These are phyloP conservation scores for Megalops cyprinoides DNA, from an alignment of 2,797 vertebrate genomes.

Conservation along the genomic window DNA sequence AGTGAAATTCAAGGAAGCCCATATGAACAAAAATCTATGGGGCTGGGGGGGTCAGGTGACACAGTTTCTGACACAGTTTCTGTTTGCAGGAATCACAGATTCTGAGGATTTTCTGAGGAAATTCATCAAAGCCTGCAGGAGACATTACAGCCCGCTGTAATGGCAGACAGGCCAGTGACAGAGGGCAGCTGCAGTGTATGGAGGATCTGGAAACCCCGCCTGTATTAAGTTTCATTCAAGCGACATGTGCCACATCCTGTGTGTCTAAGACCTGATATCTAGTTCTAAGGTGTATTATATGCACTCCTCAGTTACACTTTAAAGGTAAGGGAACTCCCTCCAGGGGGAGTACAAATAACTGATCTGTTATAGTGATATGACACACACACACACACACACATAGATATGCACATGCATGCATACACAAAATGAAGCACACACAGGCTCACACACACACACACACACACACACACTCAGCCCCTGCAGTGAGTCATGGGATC, in stretches of 20 bases:
- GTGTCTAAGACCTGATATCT: background rate
- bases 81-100: background rate
- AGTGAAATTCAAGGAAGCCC: background rate
- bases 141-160: too few relatives aligned
- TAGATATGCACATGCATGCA: too few relatives aligned
- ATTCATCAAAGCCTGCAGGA: too few relatives aligned
- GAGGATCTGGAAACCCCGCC: background rate
- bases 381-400: background rate
- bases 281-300: background rate
- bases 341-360: background rate
- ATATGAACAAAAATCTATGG: background rate
- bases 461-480: too few relatives aligned
- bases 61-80: background rate
- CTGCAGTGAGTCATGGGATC: too few relatives aligned
- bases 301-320: background rate
- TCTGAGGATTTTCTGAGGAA: too few relatives aligned
- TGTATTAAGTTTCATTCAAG: background rate
- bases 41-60: background rate
- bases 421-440: too few relatives aligned
- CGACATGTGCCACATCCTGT: background rate
- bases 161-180: background rate
- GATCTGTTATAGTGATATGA: background rate
- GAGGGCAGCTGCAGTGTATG: background rate
- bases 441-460: too few relatives aligned
- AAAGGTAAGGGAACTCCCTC: background rate